phyloP scores from a whole-genome alignment of 2,888 invertebrate genomes.

The Zelleria hepariella region DNA sequence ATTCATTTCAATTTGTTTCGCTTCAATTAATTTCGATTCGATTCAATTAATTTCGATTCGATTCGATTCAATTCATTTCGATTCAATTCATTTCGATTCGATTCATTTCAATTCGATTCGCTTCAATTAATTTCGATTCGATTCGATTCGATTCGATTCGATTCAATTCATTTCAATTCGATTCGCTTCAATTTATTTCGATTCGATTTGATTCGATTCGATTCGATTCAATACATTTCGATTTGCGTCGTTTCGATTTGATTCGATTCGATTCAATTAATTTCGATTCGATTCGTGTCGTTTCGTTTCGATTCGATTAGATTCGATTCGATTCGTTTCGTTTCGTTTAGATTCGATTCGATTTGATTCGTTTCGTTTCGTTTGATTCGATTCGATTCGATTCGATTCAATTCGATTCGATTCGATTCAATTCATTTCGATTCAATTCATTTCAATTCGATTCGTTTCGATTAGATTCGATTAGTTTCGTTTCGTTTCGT shows the following conservation, averaged over 20 bases:
- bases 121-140: no score
- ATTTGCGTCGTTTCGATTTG: conserved; percentile 6
- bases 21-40: no score
- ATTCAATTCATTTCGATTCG: no score
- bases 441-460: conserved; percentile 6
- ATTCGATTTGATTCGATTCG: conserved; percentile 6
- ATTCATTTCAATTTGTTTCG: no score
- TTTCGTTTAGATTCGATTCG: conserved; percentile 7
- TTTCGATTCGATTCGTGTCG: conserved; percentile 6
- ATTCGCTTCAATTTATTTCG: conserved; percentile 7
- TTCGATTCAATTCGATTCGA: conserved; percentile 6
- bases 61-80: no score
- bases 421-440: conserved; percentile 5
- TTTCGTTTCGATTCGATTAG: conserved; percentile 7
- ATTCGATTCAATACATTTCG: conserved; percentile 5
- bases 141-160: no score
- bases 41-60: no score
- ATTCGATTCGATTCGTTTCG: conserved; percentile 7
- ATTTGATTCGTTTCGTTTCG: conserved; percentile 6
- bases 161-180: no score
- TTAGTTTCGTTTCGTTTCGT: conserved; percentile 6
- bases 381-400: conserved; percentile 6
- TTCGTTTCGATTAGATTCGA: conserved; percentile 7
- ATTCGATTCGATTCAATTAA: conserved; percentile 6
- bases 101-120: no score